Evolutionary conservation across 2,113 vertebrate genomes (phyloP).

Genomic region (Archocentrus centrarchus): DNA sequence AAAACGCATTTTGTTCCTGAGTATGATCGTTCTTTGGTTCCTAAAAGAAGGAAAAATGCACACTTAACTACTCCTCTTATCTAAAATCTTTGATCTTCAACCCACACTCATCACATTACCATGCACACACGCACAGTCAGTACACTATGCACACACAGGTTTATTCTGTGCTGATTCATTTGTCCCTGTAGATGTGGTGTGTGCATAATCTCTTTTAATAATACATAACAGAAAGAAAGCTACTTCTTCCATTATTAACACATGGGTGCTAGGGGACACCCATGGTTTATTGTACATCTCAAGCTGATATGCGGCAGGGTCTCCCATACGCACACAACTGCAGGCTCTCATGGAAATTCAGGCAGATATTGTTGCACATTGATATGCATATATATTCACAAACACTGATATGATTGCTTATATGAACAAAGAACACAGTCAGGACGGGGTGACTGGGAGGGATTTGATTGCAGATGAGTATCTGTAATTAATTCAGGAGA

Average conservation of each 20-base stretch:
- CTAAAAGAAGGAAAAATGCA: constrained; percentile 1
- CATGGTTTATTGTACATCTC: constrained; percentile 43
- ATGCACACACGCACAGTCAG: background rate
- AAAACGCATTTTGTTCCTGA: constrained; percentile 15
- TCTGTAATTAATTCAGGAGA: constrained; percentile 55
- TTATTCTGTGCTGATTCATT: constrained; percentile 33
- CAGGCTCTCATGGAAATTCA: background rate
- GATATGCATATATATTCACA: constrained; percentile 33
- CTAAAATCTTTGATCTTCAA: constrained; percentile 39
- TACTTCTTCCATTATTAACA: constrained; percentile 71
- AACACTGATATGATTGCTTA: constrained; percentile 27
- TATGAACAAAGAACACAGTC: constrained; percentile 11
- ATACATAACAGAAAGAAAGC: constrained; percentile 67
- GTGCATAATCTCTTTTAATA: constrained; percentile 67
- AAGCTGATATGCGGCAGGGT: constrained; percentile 13
- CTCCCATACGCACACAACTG: constrained; percentile 16
- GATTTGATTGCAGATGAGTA: constrained; percentile 41
- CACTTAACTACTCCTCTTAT: constrained; percentile 22
- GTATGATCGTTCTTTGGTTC: background rate
- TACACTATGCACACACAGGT: background rate
- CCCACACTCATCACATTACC: background rate
- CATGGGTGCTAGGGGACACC: constrained; percentile 44
- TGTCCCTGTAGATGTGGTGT: constrained; percentile 34
- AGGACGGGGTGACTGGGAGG: constrained; percentile 15
- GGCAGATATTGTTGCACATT: constrained; percentile 14